Conservation (phyloP, 1,140 invertebrate genomes). For the Sitophilus oryzae region DNA sequence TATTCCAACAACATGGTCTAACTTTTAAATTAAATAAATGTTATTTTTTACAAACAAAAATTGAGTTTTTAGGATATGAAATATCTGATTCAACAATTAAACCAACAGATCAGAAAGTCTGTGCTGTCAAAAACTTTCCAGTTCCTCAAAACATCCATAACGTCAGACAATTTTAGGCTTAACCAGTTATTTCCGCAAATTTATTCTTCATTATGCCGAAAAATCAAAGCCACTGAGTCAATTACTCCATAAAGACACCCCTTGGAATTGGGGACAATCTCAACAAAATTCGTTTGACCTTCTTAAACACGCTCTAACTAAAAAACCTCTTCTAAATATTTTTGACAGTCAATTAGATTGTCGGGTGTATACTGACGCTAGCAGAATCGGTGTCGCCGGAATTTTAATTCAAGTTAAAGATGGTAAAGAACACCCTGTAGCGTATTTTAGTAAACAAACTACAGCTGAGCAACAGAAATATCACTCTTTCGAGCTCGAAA, state of each 20-base stretch:
- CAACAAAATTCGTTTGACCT: no score
- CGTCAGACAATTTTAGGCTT: not conserved
- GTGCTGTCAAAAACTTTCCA: not conserved
- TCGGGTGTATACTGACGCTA: no score
- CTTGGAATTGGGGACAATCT: slow-evolving; percentile 7
- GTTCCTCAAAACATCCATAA: not conserved
- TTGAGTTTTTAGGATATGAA: slow-evolving; percentile 20
- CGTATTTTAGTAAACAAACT: slow-evolving; percentile 24
- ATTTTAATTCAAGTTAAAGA: slow-evolving; percentile 13
- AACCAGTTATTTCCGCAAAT: no score
- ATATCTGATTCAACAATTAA: slow-evolving; percentile 3
- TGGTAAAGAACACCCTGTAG: slow-evolving; percentile 16
- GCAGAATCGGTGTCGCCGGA: slow-evolving; percentile 22
- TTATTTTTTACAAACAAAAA: no score
- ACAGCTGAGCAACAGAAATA: no score
- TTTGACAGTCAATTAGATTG: no score
- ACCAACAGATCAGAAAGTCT: not conserved
- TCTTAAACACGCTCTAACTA: no score
- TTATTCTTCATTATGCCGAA: no score
- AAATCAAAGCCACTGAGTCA: no score
- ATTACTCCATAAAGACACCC: not conserved
- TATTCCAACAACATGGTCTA: slow-evolving; percentile 14
- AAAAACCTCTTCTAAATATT: no score
- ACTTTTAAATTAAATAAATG: slow-evolving; percentile 23
- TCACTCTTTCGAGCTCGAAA: no score